Percentiles rank a stretch among this genome's conserved stretches.
Evolutionary conservation across 2,797 vertebrate genomes (phyloP).

Genomic region (Erithacus rubecula): DNA sequence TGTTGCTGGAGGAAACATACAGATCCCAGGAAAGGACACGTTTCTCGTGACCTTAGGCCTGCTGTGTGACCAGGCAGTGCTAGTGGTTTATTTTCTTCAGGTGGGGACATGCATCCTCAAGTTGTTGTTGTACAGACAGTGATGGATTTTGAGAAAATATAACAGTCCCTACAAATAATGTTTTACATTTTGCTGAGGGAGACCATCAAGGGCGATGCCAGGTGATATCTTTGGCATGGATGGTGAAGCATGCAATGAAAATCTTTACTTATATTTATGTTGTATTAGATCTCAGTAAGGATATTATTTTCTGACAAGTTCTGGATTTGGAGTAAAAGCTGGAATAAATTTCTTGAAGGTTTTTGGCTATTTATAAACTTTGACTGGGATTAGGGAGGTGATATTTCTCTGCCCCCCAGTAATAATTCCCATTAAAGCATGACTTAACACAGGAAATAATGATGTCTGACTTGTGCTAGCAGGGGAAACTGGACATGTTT

Average conservation of each 20-base stretch:
- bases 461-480: not conserved
- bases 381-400: not conserved
- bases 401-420: not conserved
- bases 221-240: not conserved
- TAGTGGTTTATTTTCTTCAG: not conserved
- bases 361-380: not conserved
- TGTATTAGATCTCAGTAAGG: not conserved
- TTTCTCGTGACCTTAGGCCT: not conserved
- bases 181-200: not conserved
- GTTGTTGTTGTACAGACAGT: not conserved
- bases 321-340: not conserved
- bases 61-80: not conserved
- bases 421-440: not conserved
- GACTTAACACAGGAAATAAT: slow-evolving; percentile 26
- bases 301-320: not conserved
- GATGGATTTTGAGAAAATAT: not conserved
- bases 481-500: not conserved
- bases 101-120: not conserved
- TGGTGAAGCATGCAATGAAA: not conserved
- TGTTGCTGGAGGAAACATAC: not conserved
- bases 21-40: not conserved
- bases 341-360: not conserved
- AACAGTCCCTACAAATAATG: not conserved
- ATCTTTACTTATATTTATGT: not conserved
- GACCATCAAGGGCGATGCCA: not conserved